Evolutionary conservation across 2,888 invertebrate species (phyloP), one percentile per base, ranked within the genome.

Genomic region (Agrochola macilenta): DNA sequence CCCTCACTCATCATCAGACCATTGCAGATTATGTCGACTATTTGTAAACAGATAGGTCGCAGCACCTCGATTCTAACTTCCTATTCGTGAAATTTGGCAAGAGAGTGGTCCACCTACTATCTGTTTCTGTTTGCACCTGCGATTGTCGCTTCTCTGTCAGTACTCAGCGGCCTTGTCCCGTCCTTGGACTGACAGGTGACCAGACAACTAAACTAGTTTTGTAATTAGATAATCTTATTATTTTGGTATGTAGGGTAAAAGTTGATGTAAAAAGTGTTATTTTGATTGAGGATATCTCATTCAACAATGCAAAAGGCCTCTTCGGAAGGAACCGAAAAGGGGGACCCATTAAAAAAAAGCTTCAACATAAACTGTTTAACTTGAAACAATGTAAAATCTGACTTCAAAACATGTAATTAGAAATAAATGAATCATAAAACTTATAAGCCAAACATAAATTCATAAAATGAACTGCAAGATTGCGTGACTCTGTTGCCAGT

Each of bases 21-120:
- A 74, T 79, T 83, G 76, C 35, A 68, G 61, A 81, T 73, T 73
- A 82, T 84, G 63, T 57, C 58, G 46, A 71, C 74, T 66, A 87
- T 83, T 83, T 80, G 82, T 88, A 82, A 88, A 88, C 85, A 90
- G 68, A 81, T 69, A 81, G 73, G 79, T 71, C 74, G 68, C 65
- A 72, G 74, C 69, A 72, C 52, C 71, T 58, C 60, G 52, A 39
- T 83, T 54, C 64, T 54, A 52, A 43, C 69, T 82, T 82, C 79
- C 79, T 74, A 85, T 76, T 74, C 60, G 69, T 77, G 58, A 73
- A 68, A 69, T 78, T 88, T 87, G 84, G 86, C 89, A 76, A 81
- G 57, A 68, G 69, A 64, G 39, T 64, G 23, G 23, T 57, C 66
- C 68, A 35, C 68, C 43, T 84, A 76, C 63, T 60, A 17, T 70